Evolutionary conservation across 2,888 invertebrate genomes (phyloP), one percentile per base, ranked within the genome.

Genomic region (Meganola albula): DNA sequence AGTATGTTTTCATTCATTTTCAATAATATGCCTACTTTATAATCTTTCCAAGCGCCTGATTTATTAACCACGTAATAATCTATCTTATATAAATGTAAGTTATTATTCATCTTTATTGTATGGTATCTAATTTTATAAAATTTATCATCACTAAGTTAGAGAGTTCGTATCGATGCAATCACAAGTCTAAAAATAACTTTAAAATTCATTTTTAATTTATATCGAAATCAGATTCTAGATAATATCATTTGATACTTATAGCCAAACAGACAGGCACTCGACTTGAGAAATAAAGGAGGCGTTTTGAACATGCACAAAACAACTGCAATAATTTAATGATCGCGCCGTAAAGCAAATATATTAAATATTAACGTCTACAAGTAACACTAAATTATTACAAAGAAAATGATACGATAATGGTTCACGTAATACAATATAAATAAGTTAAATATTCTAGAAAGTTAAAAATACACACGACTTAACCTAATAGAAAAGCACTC

Each of bases 361-460:
- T 83, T 83, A 79, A 80, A 79, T 79, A 78, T 80, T 78, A 83
- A 80, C 52, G 67, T 73, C 84, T 85, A 84, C 73, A 64, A 20
- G 63, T 82, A 79, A 80, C 63, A 72, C 84, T 84, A 84, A 83
- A 83, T 77, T 77, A 82, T 82, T 78, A 80, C 69, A 84, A 85
- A 85, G 80, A 74, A 85, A 85, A 79, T 74, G 70, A 74, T 84
- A 74, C 69, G 68, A 79, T 76, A 77, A 76, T 76, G 70, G 67
- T 78, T 77, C 82, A 80, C 76, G 74, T 79, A 83, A 84, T 84
- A 80, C 78, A 78, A 80, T 82, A 79, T 78, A 84, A 85, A 85
- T 85, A 85, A 85, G 84, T 84, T 84, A 83, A 84, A 84, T 83
- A 84, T 76, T 83, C 84, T 84, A 85, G 83, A 80, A 84, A 71